Evolutionary conservation across 2,888 invertebrate genomes (phyloP).

Genomic region (Rhimphoctona megacephalus): DNA sequence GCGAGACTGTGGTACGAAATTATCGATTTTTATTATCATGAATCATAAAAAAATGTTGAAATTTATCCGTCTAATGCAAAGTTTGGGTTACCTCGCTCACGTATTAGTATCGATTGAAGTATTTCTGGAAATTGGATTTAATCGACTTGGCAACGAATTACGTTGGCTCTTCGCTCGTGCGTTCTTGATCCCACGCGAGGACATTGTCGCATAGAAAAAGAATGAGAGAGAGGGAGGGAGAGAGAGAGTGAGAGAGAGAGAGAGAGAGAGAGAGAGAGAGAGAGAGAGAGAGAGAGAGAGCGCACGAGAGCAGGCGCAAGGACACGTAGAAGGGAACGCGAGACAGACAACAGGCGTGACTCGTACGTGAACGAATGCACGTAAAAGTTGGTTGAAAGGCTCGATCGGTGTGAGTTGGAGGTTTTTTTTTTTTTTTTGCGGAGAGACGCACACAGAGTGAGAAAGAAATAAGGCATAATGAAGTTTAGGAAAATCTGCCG

Average conservation of each 20-base stretch:
- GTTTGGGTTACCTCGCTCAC: not conserved
- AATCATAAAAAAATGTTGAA: not conserved
- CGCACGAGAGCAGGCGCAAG: conserved; percentile 53
- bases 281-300: conserved; percentile 36
- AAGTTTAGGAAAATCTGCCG: conserved; percentile 1
- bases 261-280: conserved; percentile 35
- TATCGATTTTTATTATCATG: not conserved
- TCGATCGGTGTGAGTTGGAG: conserved; percentile 38
- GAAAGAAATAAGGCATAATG: conserved; percentile 12
- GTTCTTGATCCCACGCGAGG: conserved; percentile 63
- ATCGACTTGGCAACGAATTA: conserved; percentile 63
- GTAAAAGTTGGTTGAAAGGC: conserved; percentile 49
- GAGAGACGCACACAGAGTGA: not conserved
- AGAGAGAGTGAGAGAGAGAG: too few relatives aligned
- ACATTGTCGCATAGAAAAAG: conserved; percentile 34
- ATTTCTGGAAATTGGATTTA: conserved; percentile 56
- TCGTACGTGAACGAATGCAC: conserved; percentile 69
- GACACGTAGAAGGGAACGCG: conserved; percentile 63
- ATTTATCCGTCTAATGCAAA: not conserved
- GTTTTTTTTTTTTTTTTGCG: conserved; percentile 10
- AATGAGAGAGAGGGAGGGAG: conserved; percentile 28
- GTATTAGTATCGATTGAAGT: conserved; percentile 7
- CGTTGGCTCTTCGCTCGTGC: conserved; percentile 49
- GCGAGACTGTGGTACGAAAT: not conserved
- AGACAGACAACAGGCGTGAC: conserved; percentile 68